Percentiles rank a stretch among this genome's conserved stretches.
These are phyloP conservation scores for Tenthredo livida DNA, from an alignment of 2,888 invertebrate species.

Conservation along the genomic window DNA sequence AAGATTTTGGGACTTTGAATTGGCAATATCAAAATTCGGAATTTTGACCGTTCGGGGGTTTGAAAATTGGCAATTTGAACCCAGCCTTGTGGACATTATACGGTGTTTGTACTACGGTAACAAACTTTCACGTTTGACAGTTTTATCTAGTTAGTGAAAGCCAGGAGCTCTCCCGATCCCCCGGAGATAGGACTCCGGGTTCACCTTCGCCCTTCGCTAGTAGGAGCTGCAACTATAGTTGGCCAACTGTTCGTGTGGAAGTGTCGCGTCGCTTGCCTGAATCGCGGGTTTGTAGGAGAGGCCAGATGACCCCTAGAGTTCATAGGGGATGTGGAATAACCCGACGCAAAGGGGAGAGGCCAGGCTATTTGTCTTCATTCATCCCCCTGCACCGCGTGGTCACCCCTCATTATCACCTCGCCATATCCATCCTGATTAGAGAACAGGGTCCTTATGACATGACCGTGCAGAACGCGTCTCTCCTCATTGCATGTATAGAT, in stretches of 20 bases:
- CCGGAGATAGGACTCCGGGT: constrained; percentile 13
- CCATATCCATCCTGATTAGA: constrained; percentile 73
- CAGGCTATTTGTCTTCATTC: constrained; percentile 71
- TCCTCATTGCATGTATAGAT: too few relatives aligned
- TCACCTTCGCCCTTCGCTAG: neutral
- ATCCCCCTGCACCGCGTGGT: constrained; percentile 58
- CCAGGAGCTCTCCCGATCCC: neutral
- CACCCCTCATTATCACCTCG: constrained; percentile 67
- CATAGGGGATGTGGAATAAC: constrained; percentile 6
- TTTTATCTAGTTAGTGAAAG: constrained; percentile 34
- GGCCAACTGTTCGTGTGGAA: constrained; percentile 30
- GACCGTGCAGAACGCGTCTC: too few relatives aligned
- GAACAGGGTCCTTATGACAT: too few relatives aligned
- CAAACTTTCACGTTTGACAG: constrained; percentile 14
- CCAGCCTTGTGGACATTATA: too few relatives aligned
- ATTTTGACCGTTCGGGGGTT: too few relatives aligned
- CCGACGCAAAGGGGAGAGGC: constrained; percentile 53
- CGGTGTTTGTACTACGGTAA: neutral
- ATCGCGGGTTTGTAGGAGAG: neutral
- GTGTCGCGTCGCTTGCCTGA: neutral
- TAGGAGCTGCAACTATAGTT: neutral
- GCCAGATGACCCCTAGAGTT: neutral
- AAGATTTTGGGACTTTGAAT: too few relatives aligned
- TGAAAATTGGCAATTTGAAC: too few relatives aligned
- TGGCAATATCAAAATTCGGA: too few relatives aligned